These are phyloP conservation scores for Psettodes erumei DNA, from an alignment of 2,113 vertebrate genomes.

Conservation along the genomic window DNA sequence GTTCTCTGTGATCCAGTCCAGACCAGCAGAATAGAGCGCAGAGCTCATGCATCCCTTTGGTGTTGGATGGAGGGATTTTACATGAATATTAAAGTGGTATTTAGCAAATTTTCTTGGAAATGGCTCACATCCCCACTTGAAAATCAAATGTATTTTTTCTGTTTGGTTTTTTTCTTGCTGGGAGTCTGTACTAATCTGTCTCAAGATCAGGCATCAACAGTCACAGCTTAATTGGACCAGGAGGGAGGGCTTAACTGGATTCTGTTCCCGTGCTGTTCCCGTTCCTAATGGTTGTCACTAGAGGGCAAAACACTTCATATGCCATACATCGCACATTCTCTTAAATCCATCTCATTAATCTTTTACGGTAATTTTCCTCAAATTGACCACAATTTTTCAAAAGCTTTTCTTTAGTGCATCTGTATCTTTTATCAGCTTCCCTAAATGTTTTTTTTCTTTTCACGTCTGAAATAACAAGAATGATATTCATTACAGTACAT, in stretches of 20 bases:
- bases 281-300: neutral
- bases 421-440: neutral
- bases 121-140: neutral
- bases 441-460: neutral
- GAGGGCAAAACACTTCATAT: neutral
- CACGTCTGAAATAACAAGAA: neutral
- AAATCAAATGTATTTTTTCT: too few relatives aligned
- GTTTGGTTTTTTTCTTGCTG: neutral
- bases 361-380: neutral
- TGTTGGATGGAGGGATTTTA: neutral
- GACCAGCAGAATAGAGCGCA: neutral
- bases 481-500: neutral
- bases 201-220: neutral
- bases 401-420: too few relatives aligned
- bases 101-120: constrained; percentile 1
- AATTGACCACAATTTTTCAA: neutral
- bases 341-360: neutral
- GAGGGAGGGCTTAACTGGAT: neutral
- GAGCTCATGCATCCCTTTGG: constrained; percentile 3
- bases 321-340: neutral
- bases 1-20: neutral
- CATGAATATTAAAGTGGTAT: constrained; percentile 22
- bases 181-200: neutral
- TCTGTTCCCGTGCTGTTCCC: too few relatives aligned
- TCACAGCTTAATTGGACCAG: neutral